Evolutionary conservation across 2,113 vertebrate species (phyloP), one percentile per base, ranked within the genome.

Genomic region (Eupsittula cactorum): DNA sequence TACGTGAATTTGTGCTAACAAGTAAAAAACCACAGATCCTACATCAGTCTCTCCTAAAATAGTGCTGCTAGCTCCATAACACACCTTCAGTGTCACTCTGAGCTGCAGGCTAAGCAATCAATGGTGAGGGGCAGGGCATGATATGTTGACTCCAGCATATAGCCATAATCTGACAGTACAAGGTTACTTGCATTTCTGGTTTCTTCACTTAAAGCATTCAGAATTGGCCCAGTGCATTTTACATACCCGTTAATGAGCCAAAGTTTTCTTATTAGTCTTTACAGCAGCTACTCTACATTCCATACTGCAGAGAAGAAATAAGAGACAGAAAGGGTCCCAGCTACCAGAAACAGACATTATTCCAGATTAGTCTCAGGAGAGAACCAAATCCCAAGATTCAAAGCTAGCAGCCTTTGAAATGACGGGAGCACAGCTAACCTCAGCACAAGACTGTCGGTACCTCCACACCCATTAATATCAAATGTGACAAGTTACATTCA

Each of bases 61-160:
- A 47, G 59, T 6, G 4, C 47, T 39, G 25, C 39, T n/a, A 44
- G 64, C 27, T 21, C 11, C 3, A 6, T 2, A 25, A n/a, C 0
- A 0, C 62, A 46, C 33, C 49, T 70, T 29, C 74, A 33, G 2
- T 19, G 31, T n/a, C 41, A 11, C 16, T 64, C 46, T 8, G 5
- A 55, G 13, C 62, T 33, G 35, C 41, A 41, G 35, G 27, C 7
- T 35, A 60, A 81, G 89, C 65, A 46, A 42, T 28, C 53, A 0
- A 1, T 6, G 21, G 6, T 1, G 9, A 18, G 2, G 24, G 31
- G 37, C 25, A 42, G 20, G 24, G 41, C 35, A 68, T 9, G 18
- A 47, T 0, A 0, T 1, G 4, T 8, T 71, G 47, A 50, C 59
- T 82, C 59, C 33, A 59, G 46, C 19, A 28, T 2, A 23, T 9